These are phyloP conservation scores for Parauchenoglanis ngamensis DNA, from an alignment of 2,797 vertebrate species.

Conservation along the genomic window DNA sequence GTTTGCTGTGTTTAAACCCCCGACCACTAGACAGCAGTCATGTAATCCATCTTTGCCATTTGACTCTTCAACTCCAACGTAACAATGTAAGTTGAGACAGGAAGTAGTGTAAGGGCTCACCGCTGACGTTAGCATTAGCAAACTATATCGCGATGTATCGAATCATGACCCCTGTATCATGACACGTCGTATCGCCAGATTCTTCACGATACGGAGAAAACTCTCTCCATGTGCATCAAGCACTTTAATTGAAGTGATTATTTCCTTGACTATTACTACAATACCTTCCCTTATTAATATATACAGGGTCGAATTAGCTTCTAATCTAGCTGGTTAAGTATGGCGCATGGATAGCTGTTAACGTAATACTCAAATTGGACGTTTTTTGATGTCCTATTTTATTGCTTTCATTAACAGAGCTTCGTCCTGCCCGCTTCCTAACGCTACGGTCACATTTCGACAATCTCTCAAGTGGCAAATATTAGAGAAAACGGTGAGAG, in stretches of 20 bases:
- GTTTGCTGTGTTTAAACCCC: too few species aligned
- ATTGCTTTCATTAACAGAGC: slow-evolving; percentile 2
- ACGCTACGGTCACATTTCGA: not conserved
- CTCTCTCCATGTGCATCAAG: not conserved
- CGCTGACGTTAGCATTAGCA: too few species aligned
- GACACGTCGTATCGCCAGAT: not conserved
- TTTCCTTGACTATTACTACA: not conserved
- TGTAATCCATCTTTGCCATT: too few species aligned
- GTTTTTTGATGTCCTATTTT: not conserved
- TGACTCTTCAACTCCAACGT: too few species aligned
- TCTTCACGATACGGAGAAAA: too few species aligned
- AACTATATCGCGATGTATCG: too few species aligned
- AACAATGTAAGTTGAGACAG: too few species aligned
- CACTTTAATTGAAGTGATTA: not conserved
- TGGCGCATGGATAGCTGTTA: not conserved
- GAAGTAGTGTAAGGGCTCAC: too few species aligned
- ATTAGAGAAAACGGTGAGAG: not conserved
- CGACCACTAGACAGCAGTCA: too few species aligned
- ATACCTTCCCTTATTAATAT: not conserved
- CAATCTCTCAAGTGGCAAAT: not conserved
- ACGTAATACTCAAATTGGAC: not conserved
- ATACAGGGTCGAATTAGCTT: not conserved
- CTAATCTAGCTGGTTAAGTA: not conserved
- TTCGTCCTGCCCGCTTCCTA: not conserved
- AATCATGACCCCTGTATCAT: too few species aligned